These are phyloP conservation scores for Eledona agricola DNA, from an alignment of 2,888 invertebrate species.

Conservation along the genomic window DNA sequence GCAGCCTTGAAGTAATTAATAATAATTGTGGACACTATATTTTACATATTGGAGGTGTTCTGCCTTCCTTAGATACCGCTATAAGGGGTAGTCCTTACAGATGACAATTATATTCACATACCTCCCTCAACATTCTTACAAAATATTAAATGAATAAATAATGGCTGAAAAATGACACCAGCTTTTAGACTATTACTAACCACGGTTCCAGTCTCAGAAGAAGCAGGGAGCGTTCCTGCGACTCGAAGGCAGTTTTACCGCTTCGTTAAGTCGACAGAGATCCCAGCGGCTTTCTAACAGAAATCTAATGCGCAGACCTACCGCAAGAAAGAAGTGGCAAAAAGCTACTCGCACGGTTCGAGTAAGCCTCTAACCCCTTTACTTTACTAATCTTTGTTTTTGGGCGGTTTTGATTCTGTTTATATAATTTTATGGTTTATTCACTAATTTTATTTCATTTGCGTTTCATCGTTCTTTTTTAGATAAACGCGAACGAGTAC, in stretches of 20 bases:
- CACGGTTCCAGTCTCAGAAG: slow-evolving; percentile 65
- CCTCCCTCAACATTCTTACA: too few relatives aligned
- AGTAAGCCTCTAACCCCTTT: slow-evolving; percentile 68
- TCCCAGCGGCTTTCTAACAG: slow-evolving; percentile 71
- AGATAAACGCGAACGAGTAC: slow-evolving; percentile 35
- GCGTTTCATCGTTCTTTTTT: slow-evolving; percentile 53
- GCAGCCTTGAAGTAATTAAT: too few relatives aligned
- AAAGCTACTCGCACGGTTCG: slow-evolving; percentile 78
- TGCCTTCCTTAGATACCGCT: too few relatives aligned
- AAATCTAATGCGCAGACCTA: slow-evolving; percentile 58
- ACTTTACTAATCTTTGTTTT: slow-evolving; percentile 51
- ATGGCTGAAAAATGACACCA: too few relatives aligned
- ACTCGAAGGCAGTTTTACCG: slow-evolving; percentile 72
- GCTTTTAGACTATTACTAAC: slow-evolving; percentile 34
- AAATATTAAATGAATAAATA: too few relatives aligned
- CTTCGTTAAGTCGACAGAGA: slow-evolving; percentile 69
- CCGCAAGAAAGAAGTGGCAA: slow-evolving; percentile 70
- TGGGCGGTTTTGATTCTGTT: slow-evolving; percentile 43
- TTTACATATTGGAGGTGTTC: too few relatives aligned
- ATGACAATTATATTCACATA: too few relatives aligned
- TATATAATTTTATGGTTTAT: slow-evolving; percentile 63
- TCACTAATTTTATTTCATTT: slow-evolving; percentile 72
- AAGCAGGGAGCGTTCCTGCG: slow-evolving; percentile 73
- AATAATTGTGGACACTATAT: too few relatives aligned
- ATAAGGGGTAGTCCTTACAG: too few relatives aligned